Evolutionary conservation across 2,113 vertebrate genomes (phyloP), one percentile per base, ranked within the genome.

Genomic region (Tachysurus fulvidraco): DNA sequence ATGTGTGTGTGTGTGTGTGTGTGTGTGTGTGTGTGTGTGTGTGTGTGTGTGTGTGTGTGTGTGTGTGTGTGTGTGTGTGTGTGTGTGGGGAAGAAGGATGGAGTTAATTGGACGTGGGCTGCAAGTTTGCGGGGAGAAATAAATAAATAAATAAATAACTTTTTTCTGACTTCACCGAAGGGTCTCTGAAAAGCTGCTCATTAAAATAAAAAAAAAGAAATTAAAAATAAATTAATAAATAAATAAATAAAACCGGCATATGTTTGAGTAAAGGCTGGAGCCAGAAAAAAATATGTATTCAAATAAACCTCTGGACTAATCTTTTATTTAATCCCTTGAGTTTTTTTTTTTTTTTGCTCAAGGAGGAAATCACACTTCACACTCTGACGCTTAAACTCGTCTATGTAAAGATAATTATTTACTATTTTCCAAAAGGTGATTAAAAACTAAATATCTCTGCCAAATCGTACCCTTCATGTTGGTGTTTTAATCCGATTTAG

Each of bases 101-200:
- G 12, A 71, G 23, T 50, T 81, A 81, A 86, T 74, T 86, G 79
- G 65, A 74, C 14, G 41, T 67, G 78, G 77, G 65, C 62, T 30
- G 17, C 64, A 59, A 28, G 67, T 82, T 73, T 74, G 67, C 16
- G 25, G 17, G 46, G 10, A 50, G 46, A 50, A 21, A 36, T 36
- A 54, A 46, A 36, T 46, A 62, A 19, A 50, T 7, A 2, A 50
- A 36, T 46, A 62, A 19, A 50, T 3, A 50, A 50, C 46, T 50
- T 50, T 11, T 36, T 86, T 82, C 62, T 73, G 57, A 57, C 44
- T 36, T 82, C 25, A 13, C 12, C 6, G 85, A 82, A 73, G 16
- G 54, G 78, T 71, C 54, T 86, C 78, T 59, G 25, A 25, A 57
- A n/a, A 62, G 25, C 30, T 60, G 28, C 64, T 65, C 44, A 85